Evolutionary conservation across 1,140 invertebrate species (phyloP).

Genomic region (Macrobrachium rosenbergii): DNA sequence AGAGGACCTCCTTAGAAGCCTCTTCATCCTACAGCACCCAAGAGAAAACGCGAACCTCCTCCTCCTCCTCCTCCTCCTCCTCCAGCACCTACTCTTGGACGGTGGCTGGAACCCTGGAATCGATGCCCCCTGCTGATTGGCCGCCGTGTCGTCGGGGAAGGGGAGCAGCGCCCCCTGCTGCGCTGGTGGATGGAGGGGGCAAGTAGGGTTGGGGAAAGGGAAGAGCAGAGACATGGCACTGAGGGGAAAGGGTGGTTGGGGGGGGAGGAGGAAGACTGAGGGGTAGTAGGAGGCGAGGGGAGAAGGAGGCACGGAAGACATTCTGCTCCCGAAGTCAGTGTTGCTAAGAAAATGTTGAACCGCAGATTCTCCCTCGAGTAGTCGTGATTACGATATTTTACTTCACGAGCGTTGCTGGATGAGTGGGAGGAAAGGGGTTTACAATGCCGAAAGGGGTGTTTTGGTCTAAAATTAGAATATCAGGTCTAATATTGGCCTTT

Average conservation of each 20-base stretch:
- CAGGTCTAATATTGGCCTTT: background rate
- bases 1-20: background rate
- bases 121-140: slow-evolving; percentile 62
- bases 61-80: background rate
- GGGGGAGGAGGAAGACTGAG: background rate
- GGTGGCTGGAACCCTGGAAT: slow-evolving; percentile 57
- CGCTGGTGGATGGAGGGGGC: slow-evolving; percentile 39
- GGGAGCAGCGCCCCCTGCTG: slow-evolving; percentile 57
- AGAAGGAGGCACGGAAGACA: slow-evolving; percentile 34
- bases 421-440: background rate
- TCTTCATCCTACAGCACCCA: background rate
- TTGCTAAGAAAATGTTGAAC: slow-evolving; percentile 29
- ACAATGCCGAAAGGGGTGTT: background rate
- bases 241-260: slow-evolving; percentile 8
- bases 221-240: background rate
- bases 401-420: background rate
- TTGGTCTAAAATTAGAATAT: background rate
- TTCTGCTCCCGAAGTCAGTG: slow-evolving; percentile 47
- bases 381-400: background rate
- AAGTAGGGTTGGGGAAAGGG: background rate
- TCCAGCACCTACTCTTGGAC: slow-evolving; percentile 36
- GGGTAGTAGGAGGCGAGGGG: slow-evolving; percentile 28
- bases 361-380: background rate
- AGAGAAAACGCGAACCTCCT: background rate
- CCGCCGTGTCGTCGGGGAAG: slow-evolving; percentile 58